phyloP scores from a whole-genome alignment of 2,888 invertebrate genomes.

The Brachyopa scutellaris region DNA sequence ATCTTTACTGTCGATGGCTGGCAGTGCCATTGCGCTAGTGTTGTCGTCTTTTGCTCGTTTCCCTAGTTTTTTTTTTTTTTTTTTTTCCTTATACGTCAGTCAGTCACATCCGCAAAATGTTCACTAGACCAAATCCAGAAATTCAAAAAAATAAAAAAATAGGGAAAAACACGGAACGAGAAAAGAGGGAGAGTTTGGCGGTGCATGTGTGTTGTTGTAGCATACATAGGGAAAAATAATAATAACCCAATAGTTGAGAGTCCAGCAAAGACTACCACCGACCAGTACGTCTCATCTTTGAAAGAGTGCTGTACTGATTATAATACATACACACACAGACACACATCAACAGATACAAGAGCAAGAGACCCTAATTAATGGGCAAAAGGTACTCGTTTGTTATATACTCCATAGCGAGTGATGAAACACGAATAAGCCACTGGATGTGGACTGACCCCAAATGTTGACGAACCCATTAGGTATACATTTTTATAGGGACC shows the following conservation, averaged over 20 bases:
- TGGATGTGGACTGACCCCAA: too few species aligned
- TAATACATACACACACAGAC: too few species aligned
- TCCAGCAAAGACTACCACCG: constrained; percentile 1
- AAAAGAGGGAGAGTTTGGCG: constrained; percentile 30
- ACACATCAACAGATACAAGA: too few species aligned
- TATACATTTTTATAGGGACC: too few species aligned
- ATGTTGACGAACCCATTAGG: too few species aligned
- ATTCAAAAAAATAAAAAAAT: too few species aligned
- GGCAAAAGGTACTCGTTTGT: too few species aligned
- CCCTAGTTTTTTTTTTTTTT: constrained; percentile 20
- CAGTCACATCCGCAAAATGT: constrained; percentile 66
- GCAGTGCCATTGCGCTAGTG: constrained; percentile 14
- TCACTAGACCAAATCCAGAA: constrained; percentile 65
- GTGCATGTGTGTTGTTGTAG: too few species aligned
- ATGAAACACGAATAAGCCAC: too few species aligned
- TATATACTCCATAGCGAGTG: too few species aligned
- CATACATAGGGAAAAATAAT: constrained; percentile 9
- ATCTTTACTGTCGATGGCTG: constrained; percentile 39
- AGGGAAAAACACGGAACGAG: constrained; percentile 32
- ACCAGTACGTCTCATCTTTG: constrained; percentile 4
- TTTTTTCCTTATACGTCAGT: constrained; percentile 50
- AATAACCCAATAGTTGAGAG: neutral
- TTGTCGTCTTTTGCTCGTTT: constrained; percentile 41
- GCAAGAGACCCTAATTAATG: too few species aligned
- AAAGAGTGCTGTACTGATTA: neutral